A percentile compares a stretch with the other conserved stretches of the same genome.
phyloP scores from a whole-genome alignment of 2,888 invertebrate species.

The Cheilosia urbana region DNA sequence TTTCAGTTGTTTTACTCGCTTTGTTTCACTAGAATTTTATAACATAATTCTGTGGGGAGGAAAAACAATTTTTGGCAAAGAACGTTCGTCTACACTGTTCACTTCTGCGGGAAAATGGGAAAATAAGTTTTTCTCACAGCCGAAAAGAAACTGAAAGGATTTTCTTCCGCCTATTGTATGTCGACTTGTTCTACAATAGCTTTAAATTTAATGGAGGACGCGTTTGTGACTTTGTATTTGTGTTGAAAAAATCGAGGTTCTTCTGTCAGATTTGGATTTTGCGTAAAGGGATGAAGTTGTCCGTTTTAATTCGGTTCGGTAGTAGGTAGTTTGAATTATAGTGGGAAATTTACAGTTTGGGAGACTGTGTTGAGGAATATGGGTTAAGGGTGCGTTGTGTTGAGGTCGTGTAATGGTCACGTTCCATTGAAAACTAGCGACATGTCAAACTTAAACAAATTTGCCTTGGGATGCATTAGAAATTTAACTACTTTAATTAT shows the following conservation, averaged over 20 bases:
- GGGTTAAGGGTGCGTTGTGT: neutral
- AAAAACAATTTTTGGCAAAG: slow-evolving; percentile 5
- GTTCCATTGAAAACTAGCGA: too few species aligned
- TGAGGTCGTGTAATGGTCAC: neutral
- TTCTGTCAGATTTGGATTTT: slow-evolving; percentile 28
- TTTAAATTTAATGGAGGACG: slow-evolving; percentile 20
- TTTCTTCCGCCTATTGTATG: slow-evolving; percentile 25
- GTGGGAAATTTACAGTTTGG: slow-evolving; percentile 41
- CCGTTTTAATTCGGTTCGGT: too few species aligned
- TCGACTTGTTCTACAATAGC: slow-evolving; percentile 39
- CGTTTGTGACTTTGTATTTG: too few species aligned
- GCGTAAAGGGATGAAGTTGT: slow-evolving; percentile 7
- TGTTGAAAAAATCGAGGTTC: slow-evolving; percentile 34
- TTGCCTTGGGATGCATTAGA: too few species aligned
- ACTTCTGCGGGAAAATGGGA: slow-evolving; percentile 23
- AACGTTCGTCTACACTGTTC: slow-evolving; percentile 13
- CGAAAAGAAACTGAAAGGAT: slow-evolving; percentile 68
- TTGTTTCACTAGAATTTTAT: slow-evolving; percentile 46
- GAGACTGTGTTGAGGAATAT: neutral
- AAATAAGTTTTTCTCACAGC: slow-evolving; percentile 65
- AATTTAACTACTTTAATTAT: too few species aligned
- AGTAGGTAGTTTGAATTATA: neutral
- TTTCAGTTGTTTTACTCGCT: slow-evolving; percentile 3
- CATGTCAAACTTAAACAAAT: too few species aligned
- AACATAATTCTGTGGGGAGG: slow-evolving; percentile 2